Percentiles rank a stretch among this genome's conserved stretches.
These are phyloP conservation scores for Hofmannophila pseudospretella DNA, from an alignment of 2,888 invertebrate genomes.

Conservation along the genomic window DNA sequence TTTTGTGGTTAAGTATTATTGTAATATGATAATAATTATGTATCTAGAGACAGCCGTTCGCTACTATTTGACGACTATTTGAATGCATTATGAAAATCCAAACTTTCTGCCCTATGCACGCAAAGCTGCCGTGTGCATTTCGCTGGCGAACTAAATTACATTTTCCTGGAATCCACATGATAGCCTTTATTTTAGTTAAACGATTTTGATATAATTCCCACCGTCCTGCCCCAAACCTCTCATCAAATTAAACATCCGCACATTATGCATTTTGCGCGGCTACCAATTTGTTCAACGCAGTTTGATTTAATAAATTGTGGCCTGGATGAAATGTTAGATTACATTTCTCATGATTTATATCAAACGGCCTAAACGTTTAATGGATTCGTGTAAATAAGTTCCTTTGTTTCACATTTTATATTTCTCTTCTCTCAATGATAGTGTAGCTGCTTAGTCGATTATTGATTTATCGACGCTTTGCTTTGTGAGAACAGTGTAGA, in stretches of 20 bases:
- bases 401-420: conserved; percentile 5
- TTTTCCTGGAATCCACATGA: conserved; percentile 47
- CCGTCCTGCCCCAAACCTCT: conserved; percentile 47
- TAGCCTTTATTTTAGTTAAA: conserved; percentile 58
- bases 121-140: conserved; percentile 20
- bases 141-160: conserved; percentile 30
- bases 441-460: too few relatives aligned
- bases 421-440: conserved; percentile 1
- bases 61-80: conserved; percentile 4
- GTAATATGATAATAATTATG: too few relatives aligned
- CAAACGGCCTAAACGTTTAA: conserved; percentile 33
- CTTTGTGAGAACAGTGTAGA: too few relatives aligned
- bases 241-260: conserved; percentile 69
- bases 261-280: conserved; percentile 66
- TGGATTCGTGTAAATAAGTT: conserved; percentile 8
- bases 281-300: conserved; percentile 54
- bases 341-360: conserved; percentile 41
- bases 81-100: conserved; percentile 1
- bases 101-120: conserved; percentile 13
- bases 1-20: too few relatives aligned
- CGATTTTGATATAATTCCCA: conserved; percentile 63
- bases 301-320: conserved; percentile 60
- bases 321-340: conserved; percentile 40
- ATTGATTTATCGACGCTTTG: too few relatives aligned
- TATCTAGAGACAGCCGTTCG: background rate